phyloP scores from a whole-genome alignment of 1,140 invertebrate species.

The Heterodera carotae region DNA sequence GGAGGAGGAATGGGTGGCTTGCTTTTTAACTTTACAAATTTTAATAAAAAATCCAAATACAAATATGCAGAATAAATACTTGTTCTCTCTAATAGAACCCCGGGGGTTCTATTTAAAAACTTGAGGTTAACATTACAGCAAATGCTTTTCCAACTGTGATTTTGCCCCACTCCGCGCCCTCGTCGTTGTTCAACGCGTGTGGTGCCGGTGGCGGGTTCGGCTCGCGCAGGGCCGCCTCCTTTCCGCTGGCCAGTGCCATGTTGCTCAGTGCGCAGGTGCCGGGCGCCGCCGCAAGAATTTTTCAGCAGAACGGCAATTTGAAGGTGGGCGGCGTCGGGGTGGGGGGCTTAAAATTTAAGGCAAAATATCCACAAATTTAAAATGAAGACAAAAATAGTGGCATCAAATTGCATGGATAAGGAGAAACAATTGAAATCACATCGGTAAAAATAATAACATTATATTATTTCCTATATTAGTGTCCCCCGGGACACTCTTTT shows the following conservation, averaged over 20 bases:
- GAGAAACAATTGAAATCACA: no score
- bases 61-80: no score
- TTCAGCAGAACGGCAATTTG: neutral
- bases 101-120: no score
- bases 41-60: no score
- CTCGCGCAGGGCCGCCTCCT: conserved; percentile 1
- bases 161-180: conserved; percentile 18
- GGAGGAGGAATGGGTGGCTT: no score
- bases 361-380: neutral
- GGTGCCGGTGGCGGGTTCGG: neutral
- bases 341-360: neutral
- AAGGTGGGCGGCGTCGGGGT: neutral
- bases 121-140: neutral
- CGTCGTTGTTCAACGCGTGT: neutral
- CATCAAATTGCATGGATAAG: no score
- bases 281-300: neutral
- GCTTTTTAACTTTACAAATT: no score
- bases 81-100: no score
- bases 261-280: neutral
- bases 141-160: neutral
- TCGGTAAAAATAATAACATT: no score
- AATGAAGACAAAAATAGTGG: no score
- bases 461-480: no score
- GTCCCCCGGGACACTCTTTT: no score
- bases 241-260: conserved; percentile 7